A percentile compares a stretch with the other conserved stretches of the same genome.
These are phyloP conservation scores for Spodoptera frugiperda DNA, from an alignment of 1,140 invertebrate genomes.

Conservation along the genomic window DNA sequence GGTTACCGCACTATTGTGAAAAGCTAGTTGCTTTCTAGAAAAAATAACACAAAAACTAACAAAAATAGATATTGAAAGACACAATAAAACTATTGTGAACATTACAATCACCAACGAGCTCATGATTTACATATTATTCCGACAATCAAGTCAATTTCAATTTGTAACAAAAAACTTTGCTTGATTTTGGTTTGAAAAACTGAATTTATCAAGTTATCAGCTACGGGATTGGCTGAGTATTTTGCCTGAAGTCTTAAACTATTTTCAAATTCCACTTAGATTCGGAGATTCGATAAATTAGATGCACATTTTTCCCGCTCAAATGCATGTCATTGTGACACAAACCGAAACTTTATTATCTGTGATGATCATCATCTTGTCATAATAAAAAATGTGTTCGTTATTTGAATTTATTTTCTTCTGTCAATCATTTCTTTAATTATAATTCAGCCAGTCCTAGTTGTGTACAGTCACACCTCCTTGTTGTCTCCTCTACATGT, in stretches of 20 bases:
- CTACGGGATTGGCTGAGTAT: not conserved
- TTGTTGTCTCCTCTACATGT: slow-evolving; percentile 16
- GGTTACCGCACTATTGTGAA: slow-evolving; percentile 33
- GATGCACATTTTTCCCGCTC: too few species aligned
- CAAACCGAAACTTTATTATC: not conserved
- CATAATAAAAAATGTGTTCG: not conserved
- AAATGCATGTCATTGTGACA: too few species aligned
- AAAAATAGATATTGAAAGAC: slow-evolving; percentile 32
- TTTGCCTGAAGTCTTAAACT: too few species aligned
- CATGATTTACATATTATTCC: slow-evolving; percentile 44
- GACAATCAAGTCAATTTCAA: slow-evolving; percentile 22
- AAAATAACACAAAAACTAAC: not conserved
- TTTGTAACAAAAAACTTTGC: slow-evolving; percentile 19
- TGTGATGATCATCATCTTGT: not conserved
- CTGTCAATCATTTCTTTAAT: not conserved
- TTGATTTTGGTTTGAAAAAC: not conserved
- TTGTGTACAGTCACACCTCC: not conserved
- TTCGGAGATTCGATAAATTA: too few species aligned
- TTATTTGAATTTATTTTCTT: not conserved
- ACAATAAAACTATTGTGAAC: slow-evolving; percentile 32
- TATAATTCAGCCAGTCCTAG: not conserved
- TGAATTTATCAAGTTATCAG: not conserved
- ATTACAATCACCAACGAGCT: slow-evolving; percentile 32
- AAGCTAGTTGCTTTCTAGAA: slow-evolving; percentile 27
- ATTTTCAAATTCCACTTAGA: too few species aligned